Evolutionary conservation across 2,113 vertebrate species (phyloP).

Genomic region (Rana temporaria): DNA sequence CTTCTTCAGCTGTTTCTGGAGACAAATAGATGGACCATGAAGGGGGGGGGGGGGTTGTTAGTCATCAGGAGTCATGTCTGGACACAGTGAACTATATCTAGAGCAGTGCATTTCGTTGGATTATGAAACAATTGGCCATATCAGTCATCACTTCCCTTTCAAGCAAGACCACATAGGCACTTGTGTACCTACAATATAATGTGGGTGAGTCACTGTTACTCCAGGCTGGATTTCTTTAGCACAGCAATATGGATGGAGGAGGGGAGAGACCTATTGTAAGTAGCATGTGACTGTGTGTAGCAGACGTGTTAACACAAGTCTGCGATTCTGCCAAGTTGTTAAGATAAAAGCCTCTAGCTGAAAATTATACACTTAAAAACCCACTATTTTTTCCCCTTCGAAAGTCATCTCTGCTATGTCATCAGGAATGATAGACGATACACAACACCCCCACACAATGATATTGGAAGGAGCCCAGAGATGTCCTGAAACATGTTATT

Average conservation of each 20-base stretch:
- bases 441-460: conserved; percentile 11
- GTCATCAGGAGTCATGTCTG: too few species aligned
- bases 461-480: conserved; percentile 15
- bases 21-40: too few species aligned
- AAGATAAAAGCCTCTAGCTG: conserved; percentile 43
- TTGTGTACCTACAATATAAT: too few species aligned
- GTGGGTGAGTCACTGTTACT: not conserved
- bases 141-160: too few species aligned
- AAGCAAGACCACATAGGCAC: too few species aligned
- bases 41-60: too few species aligned
- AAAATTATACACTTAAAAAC: conserved; percentile 33
- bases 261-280: not conserved
- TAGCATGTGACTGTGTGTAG: not conserved
- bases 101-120: too few species aligned
- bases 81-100: too few species aligned
- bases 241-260: not conserved
- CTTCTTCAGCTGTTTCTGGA: too few species aligned
- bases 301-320: conserved; percentile 38
- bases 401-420: conserved; percentile 10
- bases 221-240: not conserved
- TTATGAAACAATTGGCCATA: too few species aligned
- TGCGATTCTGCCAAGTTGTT: conserved; percentile 16
- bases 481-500: conserved; percentile 36
- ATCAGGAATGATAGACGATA: conserved; percentile 28
- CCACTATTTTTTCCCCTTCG: conserved; percentile 33